phyloP scores from a whole-genome alignment of 1,140 invertebrate species.

The Drosophila bifasciata region DNA sequence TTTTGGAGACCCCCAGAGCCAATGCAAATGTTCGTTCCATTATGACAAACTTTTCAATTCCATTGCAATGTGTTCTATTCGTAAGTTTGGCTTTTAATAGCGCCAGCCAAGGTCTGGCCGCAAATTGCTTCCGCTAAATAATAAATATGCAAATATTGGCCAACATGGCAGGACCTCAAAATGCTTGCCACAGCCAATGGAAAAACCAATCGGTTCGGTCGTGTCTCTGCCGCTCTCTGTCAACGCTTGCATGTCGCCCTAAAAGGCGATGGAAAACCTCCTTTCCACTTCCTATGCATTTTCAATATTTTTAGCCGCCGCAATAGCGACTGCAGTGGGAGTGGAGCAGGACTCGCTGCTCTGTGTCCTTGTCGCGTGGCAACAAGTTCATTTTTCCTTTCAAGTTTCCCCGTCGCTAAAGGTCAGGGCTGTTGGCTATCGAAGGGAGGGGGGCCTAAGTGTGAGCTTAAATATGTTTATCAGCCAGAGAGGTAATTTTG shows the following conservation, averaged over 20 bases:
- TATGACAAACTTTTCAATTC: slow-evolving; percentile 44
- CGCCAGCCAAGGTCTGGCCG: slow-evolving; percentile 30
- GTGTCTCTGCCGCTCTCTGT: slow-evolving; percentile 4
- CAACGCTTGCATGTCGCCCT: slow-evolving; percentile 24
- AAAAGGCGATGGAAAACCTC: no score
- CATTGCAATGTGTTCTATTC: slow-evolving; percentile 16
- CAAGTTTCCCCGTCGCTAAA: background rate
- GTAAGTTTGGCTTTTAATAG: slow-evolving; percentile 32
- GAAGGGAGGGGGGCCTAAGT: background rate
- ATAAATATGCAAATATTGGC: slow-evolving; percentile 56
- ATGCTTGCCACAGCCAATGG: slow-evolving; percentile 14
- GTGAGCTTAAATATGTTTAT: background rate
- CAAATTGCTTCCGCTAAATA: slow-evolving; percentile 43
- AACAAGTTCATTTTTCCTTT: slow-evolving; percentile 45
- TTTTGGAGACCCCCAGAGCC: slow-evolving; percentile 25
- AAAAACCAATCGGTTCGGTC: slow-evolving; percentile 34
- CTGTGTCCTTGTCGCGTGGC: slow-evolving; percentile 37
- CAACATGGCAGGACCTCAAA: slow-evolving; percentile 6
- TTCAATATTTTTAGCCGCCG: slow-evolving; percentile 29
- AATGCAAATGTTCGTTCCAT: slow-evolving; percentile 58
- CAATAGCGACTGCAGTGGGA: slow-evolving; percentile 23
- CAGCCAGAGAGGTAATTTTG: no score
- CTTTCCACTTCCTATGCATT: slow-evolving; percentile 30
- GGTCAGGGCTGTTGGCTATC: background rate
- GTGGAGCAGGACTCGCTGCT: slow-evolving; percentile 4